Percentiles rank a stretch among this genome's conserved stretches.
Evolutionary conservation across 2,888 invertebrate genomes (phyloP).

Genomic region (Torymus tubicola): DNA sequence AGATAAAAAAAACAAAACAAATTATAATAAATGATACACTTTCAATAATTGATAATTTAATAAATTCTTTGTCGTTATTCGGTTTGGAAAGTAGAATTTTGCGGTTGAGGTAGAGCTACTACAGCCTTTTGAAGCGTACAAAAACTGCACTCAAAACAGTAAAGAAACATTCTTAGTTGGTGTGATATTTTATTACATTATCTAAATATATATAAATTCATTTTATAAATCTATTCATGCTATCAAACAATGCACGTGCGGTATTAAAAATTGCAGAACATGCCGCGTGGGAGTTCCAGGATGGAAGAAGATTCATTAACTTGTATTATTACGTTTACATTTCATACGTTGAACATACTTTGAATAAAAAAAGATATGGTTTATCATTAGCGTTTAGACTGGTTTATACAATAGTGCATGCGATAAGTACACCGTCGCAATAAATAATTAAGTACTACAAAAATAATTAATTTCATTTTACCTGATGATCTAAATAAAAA

Average conservation of each 20-base stretch:
- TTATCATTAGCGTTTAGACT: conserved; percentile 26
- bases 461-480: neutral
- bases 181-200: neutral
- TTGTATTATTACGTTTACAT: conserved; percentile 20
- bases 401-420: conserved; percentile 35
- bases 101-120: conserved; percentile 38
- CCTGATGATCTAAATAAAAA: neutral
- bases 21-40: neutral
- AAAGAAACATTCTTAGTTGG: conserved; percentile 12
- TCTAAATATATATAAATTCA: conserved; percentile 17
- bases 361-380: conserved; percentile 18
- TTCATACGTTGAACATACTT: conserved; percentile 20
- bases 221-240: conserved; percentile 30
- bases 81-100: conserved; percentile 25
- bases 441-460: conserved; percentile 19
- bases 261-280: conserved; percentile 12
- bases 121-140: conserved; percentile 38
- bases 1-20: conserved; percentile 33
- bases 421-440: conserved; percentile 20
- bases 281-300: neutral
- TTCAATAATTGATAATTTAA: conserved; percentile 1
- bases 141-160: conserved; percentile 22
- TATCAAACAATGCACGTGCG: conserved; percentile 30
- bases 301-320: conserved; percentile 28
- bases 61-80: conserved; percentile 1